Percentiles rank a stretch among this genome's conserved stretches.
These are phyloP conservation scores for Progne subis DNA, from an alignment of 2,113 vertebrate species.

Conservation along the genomic window DNA sequence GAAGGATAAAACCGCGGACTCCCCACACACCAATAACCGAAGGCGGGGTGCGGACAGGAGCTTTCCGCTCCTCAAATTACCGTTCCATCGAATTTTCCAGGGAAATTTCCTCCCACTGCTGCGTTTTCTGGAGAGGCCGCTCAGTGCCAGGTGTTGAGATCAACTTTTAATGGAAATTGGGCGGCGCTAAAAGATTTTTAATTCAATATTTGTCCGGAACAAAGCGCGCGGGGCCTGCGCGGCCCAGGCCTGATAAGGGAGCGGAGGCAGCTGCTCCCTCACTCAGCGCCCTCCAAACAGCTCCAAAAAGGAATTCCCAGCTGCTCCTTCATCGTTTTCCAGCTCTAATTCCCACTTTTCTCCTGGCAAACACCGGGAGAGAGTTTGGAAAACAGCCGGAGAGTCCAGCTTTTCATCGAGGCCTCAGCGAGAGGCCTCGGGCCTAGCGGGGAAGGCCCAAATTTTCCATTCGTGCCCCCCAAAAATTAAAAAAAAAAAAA, in stretches of 20 bases:
- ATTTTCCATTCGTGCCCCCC: not conserved
- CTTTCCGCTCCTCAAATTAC: not conserved
- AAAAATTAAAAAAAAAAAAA: not conserved
- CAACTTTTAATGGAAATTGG: fast-evolving
- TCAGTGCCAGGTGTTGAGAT: fast-evolving
- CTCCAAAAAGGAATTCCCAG: not conserved
- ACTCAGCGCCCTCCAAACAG: constrained; percentile 60
- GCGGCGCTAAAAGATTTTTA: not conserved
- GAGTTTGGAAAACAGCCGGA: fast-evolving
- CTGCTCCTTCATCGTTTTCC: fast-evolving
- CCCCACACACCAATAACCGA: fast-evolving
- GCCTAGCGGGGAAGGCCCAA: fast-evolving
- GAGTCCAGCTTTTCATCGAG: fast-evolving
- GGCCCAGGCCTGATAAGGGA: not conserved
- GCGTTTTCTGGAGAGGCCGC: not conserved
- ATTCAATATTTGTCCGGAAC: fast-evolving
- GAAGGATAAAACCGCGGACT: no score
- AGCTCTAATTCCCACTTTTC: not conserved
- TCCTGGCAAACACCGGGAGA: not conserved
- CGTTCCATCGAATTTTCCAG: fast-evolving
- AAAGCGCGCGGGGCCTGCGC: not conserved
- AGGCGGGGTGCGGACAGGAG: fast-evolving
- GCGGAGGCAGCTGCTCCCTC: constrained; percentile 71
- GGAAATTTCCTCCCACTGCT: fast-evolving
- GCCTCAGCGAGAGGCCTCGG: not conserved